Evolutionary conservation across 2,113 vertebrate species (phyloP).

Genomic region (Piaya cayana): DNA sequence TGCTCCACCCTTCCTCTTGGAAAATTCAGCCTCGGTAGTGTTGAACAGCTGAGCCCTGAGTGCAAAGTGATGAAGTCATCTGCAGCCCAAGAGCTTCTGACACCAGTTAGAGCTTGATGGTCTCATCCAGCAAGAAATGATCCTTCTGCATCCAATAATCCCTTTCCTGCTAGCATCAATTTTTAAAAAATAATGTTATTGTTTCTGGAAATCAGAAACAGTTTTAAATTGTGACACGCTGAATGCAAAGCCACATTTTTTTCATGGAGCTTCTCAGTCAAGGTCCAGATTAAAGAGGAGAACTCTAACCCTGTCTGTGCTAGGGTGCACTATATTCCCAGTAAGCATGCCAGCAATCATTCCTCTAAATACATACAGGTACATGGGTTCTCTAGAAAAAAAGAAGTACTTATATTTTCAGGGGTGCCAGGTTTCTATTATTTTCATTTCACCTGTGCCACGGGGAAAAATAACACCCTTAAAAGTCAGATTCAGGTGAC

Average conservation of each 20-base stretch:
- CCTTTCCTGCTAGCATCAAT: background rate
- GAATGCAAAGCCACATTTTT: background rate
- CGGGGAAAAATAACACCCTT: background rate
- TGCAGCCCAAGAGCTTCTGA: background rate
- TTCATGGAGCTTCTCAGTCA: background rate
- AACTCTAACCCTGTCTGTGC: background rate
- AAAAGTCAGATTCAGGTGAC: background rate
- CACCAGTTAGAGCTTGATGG: fast-evolving
- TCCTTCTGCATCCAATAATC: background rate
- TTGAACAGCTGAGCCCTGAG: background rate
- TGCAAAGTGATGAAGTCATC: background rate
- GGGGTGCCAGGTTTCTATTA: background rate
- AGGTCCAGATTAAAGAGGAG: background rate
- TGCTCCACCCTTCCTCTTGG: background rate
- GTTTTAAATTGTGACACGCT: background rate
- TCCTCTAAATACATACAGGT: background rate
- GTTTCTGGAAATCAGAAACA: background rate
- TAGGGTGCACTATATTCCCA: background rate
- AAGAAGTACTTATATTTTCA: background rate
- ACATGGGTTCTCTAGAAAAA: background rate
- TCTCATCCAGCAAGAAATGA: background rate
- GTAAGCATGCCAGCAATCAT: background rate
- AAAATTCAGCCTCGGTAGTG: fast-evolving
- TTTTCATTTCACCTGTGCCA: background rate
- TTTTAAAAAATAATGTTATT: background rate